These are phyloP conservation scores for Ctenopoma kingsleyae DNA, from an alignment of 2,797 vertebrate species.

Conservation along the genomic window DNA sequence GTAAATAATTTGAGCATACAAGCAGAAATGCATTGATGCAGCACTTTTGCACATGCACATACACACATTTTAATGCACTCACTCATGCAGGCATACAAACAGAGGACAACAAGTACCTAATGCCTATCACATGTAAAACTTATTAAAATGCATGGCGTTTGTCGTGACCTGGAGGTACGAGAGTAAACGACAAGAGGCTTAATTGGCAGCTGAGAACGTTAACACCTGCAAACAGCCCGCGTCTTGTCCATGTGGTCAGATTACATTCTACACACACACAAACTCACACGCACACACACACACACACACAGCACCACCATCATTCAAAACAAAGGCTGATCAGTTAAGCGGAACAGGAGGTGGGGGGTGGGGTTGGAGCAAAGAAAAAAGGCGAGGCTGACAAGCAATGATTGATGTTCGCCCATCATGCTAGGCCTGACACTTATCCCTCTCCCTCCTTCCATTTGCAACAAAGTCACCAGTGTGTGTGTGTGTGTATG, in stretches of 20 bases:
- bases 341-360: constrained; percentile 80
- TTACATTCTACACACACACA: constrained; percentile 45
- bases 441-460: constrained; percentile 72
- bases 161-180: constrained; percentile 57
- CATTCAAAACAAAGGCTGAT: constrained; percentile 77
- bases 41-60: not conserved
- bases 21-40: not conserved
- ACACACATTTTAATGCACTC: constrained; percentile 10
- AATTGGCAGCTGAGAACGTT: constrained; percentile 70
- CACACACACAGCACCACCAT: constrained; percentile 17
- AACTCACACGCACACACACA: constrained; percentile 41
- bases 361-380: constrained; percentile 27
- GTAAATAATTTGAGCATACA: constrained; percentile 1
- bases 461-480: constrained; percentile 75
- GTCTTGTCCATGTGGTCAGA: constrained; percentile 60
- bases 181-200: constrained; percentile 46
- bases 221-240: constrained; percentile 67
- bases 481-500: constrained; percentile 62
- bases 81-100: constrained; percentile 5
- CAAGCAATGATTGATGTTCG: constrained; percentile 83
- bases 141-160: constrained; percentile 51
- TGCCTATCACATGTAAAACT: constrained; percentile 51
- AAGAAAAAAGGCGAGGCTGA: constrained; percentile 67
- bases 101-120: constrained; percentile 40
- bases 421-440: constrained; percentile 79